Base-by-base conservation (phyloP, 1,140 invertebrate species). In the Nylanderia fulva region DNA sequence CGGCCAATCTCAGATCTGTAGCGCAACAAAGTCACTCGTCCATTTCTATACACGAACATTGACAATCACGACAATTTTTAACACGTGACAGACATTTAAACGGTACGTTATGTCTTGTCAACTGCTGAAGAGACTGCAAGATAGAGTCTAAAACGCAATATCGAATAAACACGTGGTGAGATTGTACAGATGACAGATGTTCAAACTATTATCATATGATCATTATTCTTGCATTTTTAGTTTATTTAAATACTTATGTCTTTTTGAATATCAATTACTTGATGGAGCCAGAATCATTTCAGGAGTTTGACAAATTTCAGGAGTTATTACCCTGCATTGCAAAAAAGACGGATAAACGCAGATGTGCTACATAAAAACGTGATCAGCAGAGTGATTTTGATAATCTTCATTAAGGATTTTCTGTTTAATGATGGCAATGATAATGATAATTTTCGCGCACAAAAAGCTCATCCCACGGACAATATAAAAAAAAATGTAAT, bases 301-400 rank as follows among this genome's bases (percentile, higher is more conserved):
- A 94, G 90, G 92, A 93, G n/a, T n/a, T n/a, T n/a, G n/a, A n/a
- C n/a, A n/a, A n/a, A n/a, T n/a, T n/a, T n/a, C n/a, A n/a, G n/a
- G n/a, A n/a, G n/a, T n/a, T n/a, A n/a, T n/a, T n/a, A n/a, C n/a
- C n/a, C n/a, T n/a, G n/a, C n/a, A n/a, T n/a, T n/a, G n/a, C n/a
- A n/a, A n/a, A 36, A 24, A 27, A 18, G 52, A 33, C 60, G 79
- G 85, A 86, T 88, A 89, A 86, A 79, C 84, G 88, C 92, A 91
- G 88, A 86, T 92, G 89, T 91, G 91, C 85, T 86, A 77, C 75
- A 85, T 72, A 90, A 89, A 88, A 90, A 85, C 71, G 85, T 82
- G 85, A 90, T 82, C 69, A 74, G 90, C 88, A 61, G 87, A 84
- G 79, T 88, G 87, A 89, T 88, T 86, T 91, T 58, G 83, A 68